A percentile compares a stretch with the other conserved stretches of the same genome.
phyloP scores from a whole-genome alignment of 2,797 vertebrate genomes.

The Champsocephalus gunnari region DNA sequence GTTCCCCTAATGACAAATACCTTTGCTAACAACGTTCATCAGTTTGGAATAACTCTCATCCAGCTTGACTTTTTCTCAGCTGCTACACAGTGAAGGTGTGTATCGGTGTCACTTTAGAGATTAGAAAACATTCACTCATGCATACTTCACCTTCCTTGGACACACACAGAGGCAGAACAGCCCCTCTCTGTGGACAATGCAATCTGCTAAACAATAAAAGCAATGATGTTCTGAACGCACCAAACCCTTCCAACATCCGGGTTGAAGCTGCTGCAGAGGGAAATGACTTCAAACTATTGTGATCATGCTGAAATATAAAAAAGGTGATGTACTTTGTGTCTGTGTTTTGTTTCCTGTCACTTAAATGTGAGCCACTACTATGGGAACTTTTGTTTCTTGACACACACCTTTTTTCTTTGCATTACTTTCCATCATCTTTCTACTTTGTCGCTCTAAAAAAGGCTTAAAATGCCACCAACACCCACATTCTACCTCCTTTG shows the following conservation, averaged over 20 bases:
- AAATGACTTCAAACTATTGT: constrained; percentile 1
- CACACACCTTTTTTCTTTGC: background rate
- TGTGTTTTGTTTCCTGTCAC: background rate
- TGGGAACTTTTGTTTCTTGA: background rate
- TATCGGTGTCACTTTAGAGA: constrained; percentile 1
- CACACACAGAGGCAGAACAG: constrained; percentile 17
- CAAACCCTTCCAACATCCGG: constrained; percentile 9
- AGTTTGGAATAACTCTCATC: background rate
- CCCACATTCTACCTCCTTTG: background rate
- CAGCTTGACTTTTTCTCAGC: background rate
- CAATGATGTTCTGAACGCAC: background rate
- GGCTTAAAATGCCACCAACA: background rate
- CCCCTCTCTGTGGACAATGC: constrained; percentile 14
- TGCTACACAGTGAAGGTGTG: constrained; percentile 3
- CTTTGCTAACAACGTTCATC: background rate
- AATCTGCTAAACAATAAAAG: constrained; percentile 4
- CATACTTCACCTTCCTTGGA: constrained; percentile 15
- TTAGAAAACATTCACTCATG: constrained; percentile 4
- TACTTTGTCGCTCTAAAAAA: background rate
- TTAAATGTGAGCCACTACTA: background rate
- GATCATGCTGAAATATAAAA: background rate
- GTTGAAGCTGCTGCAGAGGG: constrained; percentile 6
- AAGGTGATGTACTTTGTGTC: background rate
- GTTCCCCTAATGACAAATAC: background rate
- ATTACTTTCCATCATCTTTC: background rate